Percentiles rank a stretch among this genome's conserved stretches.
Evolutionary conservation across 2,888 invertebrate genomes (phyloP).

Genomic region (Hyppa rectilinea): DNA sequence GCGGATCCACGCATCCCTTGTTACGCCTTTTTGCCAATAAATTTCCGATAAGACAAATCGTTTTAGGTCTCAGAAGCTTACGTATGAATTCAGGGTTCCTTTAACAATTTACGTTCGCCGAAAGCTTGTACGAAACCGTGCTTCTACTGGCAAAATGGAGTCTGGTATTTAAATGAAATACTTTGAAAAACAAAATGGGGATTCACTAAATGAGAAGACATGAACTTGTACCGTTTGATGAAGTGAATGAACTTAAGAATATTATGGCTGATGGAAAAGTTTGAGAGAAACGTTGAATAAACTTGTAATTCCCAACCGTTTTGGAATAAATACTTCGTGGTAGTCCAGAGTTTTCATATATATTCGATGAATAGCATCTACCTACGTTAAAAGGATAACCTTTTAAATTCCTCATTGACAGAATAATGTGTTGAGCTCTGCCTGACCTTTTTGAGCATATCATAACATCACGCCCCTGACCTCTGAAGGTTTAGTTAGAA

Average conservation of each 20-base stretch:
- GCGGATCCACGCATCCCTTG: constrained; percentile 30
- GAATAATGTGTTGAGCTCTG: constrained; percentile 1
- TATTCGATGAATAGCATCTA: background rate
- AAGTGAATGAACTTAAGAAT: constrained; percentile 28
- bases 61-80: constrained; percentile 56
- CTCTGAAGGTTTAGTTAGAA: too few relatives aligned
- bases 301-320: background rate
- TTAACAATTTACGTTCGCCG: constrained; percentile 60
- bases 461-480: too few relatives aligned
- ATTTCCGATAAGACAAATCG: constrained; percentile 66
- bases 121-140: constrained; percentile 22
- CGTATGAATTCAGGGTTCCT: constrained; percentile 69
- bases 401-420: too few relatives aligned
- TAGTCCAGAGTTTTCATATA: background rate
- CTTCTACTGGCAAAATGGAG: constrained; percentile 6
- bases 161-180: constrained; percentile 24
- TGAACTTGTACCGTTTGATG: constrained; percentile 46
- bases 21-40: constrained; percentile 43
- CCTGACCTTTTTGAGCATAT: background rate
- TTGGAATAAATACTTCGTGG: background rate
- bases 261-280: constrained; percentile 17
- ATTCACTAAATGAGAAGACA: constrained; percentile 61
- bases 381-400: too few relatives aligned
- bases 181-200: constrained; percentile 25
- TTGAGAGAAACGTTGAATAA: constrained; percentile 12